phyloP scores from a whole-genome alignment of 92 coral and sea anemone species.

The Plumapathes pennacea region DNA sequence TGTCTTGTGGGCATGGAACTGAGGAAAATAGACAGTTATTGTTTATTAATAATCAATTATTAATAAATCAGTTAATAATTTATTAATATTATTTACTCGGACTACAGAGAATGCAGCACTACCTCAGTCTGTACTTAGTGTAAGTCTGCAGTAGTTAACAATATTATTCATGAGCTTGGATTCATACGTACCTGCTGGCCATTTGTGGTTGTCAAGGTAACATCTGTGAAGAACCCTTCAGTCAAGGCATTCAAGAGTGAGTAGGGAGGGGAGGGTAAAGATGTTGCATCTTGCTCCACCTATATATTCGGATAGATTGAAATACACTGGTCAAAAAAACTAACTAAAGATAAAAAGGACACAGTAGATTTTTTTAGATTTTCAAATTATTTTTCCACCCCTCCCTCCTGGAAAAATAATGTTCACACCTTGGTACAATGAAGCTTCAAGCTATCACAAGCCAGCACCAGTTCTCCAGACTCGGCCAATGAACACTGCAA shows the following conservation, averaged over 20 bases:
- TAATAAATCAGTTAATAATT: background rate
- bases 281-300: constrained; percentile 19
- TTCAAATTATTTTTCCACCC: too few species aligned
- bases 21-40: background rate
- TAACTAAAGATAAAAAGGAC: background rate
- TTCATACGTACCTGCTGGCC: constrained; percentile 70
- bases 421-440: constrained; percentile 15
- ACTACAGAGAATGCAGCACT: too few species aligned
- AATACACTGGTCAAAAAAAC: background rate
- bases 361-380: background rate
- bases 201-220: constrained; percentile 57
- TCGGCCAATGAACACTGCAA: constrained; percentile 18
- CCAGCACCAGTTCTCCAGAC: constrained; percentile 16
- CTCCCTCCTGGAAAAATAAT: background rate
- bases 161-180: too few species aligned
- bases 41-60: background rate
- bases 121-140: too few species aligned
- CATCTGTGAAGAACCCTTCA: constrained; percentile 63
- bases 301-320: background rate
- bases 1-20: constrained; percentile 78
- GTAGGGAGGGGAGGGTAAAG: constrained; percentile 10
- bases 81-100: too few species aligned
- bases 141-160: too few species aligned
- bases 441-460: constrained; percentile 37
- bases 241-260: constrained; percentile 62